Percentiles rank a stretch among this genome's conserved stretches.
These are phyloP conservation scores for Halictus rubicundus DNA, from an alignment of 1,140 invertebrate genomes.

Conservation along the genomic window DNA sequence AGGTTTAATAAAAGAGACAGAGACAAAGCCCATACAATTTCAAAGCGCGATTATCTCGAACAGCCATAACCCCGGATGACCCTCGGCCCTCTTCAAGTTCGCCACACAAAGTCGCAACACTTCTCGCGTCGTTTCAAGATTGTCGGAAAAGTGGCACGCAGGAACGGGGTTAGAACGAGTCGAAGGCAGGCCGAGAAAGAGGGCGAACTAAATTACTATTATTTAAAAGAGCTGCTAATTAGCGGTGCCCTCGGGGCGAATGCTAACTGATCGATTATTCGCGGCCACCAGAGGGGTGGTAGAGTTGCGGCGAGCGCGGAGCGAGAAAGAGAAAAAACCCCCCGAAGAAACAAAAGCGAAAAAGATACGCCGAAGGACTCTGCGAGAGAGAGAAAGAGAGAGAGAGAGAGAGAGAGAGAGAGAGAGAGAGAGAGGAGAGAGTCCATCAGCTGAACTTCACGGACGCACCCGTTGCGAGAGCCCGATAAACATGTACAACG, in stretches of 20 bases:
- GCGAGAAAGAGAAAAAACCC: too few species aligned
- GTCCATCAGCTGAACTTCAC: conserved; percentile 11
- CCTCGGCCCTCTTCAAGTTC: too few species aligned
- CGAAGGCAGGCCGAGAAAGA: background rate
- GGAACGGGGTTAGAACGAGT: background rate
- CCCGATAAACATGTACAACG: conserved; percentile 46
- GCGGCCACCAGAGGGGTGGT: background rate
- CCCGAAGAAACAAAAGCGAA: background rate
- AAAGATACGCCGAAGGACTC: conserved; percentile 6
- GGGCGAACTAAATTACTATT: background rate
- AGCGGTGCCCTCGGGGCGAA: background rate
- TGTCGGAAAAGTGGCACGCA: background rate
- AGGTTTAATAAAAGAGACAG: too few species aligned
- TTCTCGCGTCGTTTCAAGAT: background rate
- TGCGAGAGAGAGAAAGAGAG: too few species aligned
- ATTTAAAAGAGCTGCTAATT: conserved; percentile 13
- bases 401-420: too few species aligned
- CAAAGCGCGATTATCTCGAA: too few species aligned
- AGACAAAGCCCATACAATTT: too few species aligned
- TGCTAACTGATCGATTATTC: background rate
- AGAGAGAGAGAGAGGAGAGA: background rate
- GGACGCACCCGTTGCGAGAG: conserved; percentile 13
- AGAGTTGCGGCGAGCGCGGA: background rate
- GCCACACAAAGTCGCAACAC: too few species aligned
- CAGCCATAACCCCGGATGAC: too few species aligned